A percentile compares a stretch with the other conserved stretches of the same genome.
Conservation (phyloP, 2,113 vertebrate species). For the Colaptes auratus region DNA sequence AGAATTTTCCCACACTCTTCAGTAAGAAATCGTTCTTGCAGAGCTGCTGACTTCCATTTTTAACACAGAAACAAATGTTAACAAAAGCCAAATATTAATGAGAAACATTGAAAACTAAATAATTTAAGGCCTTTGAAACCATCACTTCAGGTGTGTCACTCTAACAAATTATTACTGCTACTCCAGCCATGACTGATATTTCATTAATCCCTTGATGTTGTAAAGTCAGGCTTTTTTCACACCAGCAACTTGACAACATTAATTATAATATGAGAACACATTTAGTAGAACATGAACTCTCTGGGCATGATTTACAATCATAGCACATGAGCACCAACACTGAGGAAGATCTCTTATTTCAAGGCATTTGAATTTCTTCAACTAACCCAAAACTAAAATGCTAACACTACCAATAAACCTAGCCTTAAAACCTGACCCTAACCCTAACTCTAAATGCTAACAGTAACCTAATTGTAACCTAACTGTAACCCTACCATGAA, state of each 20-base stretch:
- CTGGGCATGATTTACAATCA: slow-evolving; percentile 61
- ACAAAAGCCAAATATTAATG: slow-evolving; percentile 56
- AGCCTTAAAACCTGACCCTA: too few relatives aligned
- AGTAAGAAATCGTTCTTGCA: not conserved
- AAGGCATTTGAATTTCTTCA: slow-evolving; percentile 27
- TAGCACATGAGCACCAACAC: slow-evolving; percentile 16
- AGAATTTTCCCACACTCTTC: not conserved
- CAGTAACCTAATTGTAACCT: too few relatives aligned
- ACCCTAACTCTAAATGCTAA: too few relatives aligned
- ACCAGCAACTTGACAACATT: slow-evolving; percentile 70
- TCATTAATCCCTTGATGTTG: slow-evolving; percentile 70
- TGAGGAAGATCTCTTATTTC: slow-evolving; percentile 33
- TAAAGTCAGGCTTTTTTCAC: slow-evolving; percentile 65
- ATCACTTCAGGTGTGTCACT: slow-evolving; percentile 53
- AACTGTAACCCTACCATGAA: too few relatives aligned
- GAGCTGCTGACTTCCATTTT: not conserved
- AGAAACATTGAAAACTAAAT: slow-evolving; percentile 30
- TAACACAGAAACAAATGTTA: slow-evolving; percentile 53
- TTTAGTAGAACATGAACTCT: slow-evolving; percentile 70
- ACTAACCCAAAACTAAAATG: too few relatives aligned
- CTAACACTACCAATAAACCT: too few relatives aligned
- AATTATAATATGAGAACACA: slow-evolving; percentile 70
- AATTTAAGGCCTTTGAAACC: slow-evolving; percentile 33
- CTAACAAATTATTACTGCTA: slow-evolving; percentile 60
- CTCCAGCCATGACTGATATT: slow-evolving; percentile 47